Base-by-base conservation (phyloP, 1,140 invertebrate genomes). In the Meteorus sp. region DNA sequence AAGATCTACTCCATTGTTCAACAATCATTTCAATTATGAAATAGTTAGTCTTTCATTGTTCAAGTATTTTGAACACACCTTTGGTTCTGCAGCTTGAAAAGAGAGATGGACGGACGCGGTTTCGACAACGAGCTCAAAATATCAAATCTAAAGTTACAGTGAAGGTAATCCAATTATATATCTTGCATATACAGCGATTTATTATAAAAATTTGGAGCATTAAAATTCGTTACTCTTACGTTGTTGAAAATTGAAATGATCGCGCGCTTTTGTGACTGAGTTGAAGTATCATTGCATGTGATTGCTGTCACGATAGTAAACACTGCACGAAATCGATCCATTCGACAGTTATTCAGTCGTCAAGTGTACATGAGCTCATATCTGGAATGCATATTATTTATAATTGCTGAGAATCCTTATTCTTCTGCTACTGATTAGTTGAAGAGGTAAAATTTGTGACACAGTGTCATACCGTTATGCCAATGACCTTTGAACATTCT, bases 401-500 rank as follows among this genome's bases (percentile, higher is more conserved):
- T 20, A 44, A 19, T 44, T 8, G 15, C 20, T 44, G n/a, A n/a
- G n/a, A n/a, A n/a, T n/a, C n/a, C n/a, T n/a, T n/a, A n/a, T n/a
- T 44, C 41, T 17, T 19, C 20, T 20, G 19, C 1, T 44, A 19
- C 19, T 29, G 27, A 9, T 5, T 29, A 29, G 19, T 39, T 11
- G 20, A 44, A 44, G 15, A 20, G 17, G 20, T 29, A 29, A 6
- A 33, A 5, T 39, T 5, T 39, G n/a, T n/a, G n/a, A n/a, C 11
- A 11, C 15, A 39, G 35, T n/a, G 13, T 39, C 8, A n/a, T 39
- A 13, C 22, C 17, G 45, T 63, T 64, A 67, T 71, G 65, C 62
- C 69, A 53, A 61, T 62, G 59, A 41, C 65, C 64, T 61, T 61
- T 60, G 66, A 71, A 55, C 54, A 58, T 53, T 56, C 39, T 64